Evolutionary conservation across 2,797 vertebrate species (phyloP), one percentile per base, ranked within the genome.

Genomic region (Melopsittacus undulatus): DNA sequence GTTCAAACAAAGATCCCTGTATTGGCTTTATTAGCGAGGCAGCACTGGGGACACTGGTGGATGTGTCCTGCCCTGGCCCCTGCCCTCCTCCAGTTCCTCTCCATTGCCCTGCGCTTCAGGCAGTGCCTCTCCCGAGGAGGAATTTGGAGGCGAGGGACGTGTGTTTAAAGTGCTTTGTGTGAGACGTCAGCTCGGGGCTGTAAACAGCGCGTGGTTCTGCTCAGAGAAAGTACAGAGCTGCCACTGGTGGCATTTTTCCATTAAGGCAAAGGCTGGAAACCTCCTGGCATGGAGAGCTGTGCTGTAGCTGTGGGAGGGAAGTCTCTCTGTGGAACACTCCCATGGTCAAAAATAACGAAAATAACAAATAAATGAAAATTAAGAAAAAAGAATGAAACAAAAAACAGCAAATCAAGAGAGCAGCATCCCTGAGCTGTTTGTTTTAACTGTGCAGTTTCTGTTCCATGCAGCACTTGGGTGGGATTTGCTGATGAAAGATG

Each of bases 1-100:
- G 81, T 56, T 93, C 92, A 93, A 87, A 95, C 89, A 95, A 95
- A 94, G 94, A 34, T 87, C 73, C 64, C 81, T 80, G 87, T 92
- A 68, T 91, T 1, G 48, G 78, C 18, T 43, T 73, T 40, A 34
- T 5, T 15, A 59, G 85, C 1, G 3, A 54, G 57, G 92, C 87
- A 51, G 81, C 5, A 18, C 80, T 26, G 32, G 91, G 64, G 67
- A 95, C 81, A 34, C 83, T 76, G 87, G 84, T 86, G 73, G 62
- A 79, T 62, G 85, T 85, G 67, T 94, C 91, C 92, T 91, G 74
- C 59, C 30, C 62, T 2, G 4, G 43, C 36, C 82, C 45, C 76
- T 91, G 89, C 68, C 81, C 78, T 83, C 43, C 72, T 76, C 81
- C 3, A 0, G 26, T 23, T 78, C 78, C 59, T 91, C 62, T n/a